Conservation (phyloP, 53 echinoderm and acorn worm species). For the Holothuria leucospilota region DNA sequence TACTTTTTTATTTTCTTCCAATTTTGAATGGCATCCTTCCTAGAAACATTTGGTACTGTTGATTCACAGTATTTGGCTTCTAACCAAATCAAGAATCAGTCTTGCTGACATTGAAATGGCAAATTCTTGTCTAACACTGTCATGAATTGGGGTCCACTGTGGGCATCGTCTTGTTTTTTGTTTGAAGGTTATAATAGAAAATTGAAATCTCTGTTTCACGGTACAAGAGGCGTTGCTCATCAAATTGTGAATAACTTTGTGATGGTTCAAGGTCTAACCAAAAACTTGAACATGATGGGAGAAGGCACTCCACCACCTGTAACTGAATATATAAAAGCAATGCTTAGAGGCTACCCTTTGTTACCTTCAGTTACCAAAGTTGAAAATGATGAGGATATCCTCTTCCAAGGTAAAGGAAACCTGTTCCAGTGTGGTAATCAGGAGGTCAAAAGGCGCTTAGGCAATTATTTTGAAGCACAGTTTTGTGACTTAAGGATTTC, state of each 20-base stretch:
- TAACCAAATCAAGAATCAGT: conserved; percentile 1
- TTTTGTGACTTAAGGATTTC: not conserved
- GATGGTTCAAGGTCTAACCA: no score
- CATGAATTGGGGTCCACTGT: conserved; percentile 3
- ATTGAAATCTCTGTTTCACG: conserved; percentile 18
- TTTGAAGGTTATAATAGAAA: conserved; percentile 20
- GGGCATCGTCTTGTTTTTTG: conserved; percentile 28
- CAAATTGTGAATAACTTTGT: conserved; percentile 33
- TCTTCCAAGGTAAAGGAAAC: conserved; percentile 4
- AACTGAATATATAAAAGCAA: not conserved
- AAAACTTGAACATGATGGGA: conserved; percentile 6
- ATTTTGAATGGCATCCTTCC: not conserved
- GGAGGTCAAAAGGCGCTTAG: conserved; percentile 2
- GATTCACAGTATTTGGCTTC: no score
- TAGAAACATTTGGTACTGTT: not conserved
- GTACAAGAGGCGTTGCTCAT: conserved; percentile 13
- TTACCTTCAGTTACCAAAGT: not conserved
- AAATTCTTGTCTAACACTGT: conserved; percentile 13
- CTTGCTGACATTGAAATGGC: conserved; percentile 5
- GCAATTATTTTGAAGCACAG: not conserved
- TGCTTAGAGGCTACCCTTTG: conserved; percentile 16
- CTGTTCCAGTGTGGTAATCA: conserved; percentile 11
- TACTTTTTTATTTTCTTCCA: conserved; percentile 17
- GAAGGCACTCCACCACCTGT: not conserved
- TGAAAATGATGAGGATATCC: not conserved